Evolutionary conservation across 2,888 invertebrate genomes (phyloP).

Genomic region (Barypeithes pellucidus): DNA sequence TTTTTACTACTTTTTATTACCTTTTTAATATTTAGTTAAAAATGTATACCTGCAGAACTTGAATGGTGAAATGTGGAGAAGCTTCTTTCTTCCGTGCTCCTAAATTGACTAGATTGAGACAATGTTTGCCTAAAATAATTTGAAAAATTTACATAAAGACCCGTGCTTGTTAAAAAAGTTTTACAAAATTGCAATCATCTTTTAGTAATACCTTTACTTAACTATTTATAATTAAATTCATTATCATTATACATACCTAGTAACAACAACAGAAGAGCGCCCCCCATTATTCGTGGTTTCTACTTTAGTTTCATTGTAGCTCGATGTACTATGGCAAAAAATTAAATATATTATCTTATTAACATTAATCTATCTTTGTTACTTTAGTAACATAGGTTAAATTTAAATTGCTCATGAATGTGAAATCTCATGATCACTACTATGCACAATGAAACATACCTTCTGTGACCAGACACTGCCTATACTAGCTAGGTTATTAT

Average conservation of each 20-base stretch:
- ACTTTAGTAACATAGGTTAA: too few relatives aligned
- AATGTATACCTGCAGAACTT: constrained; percentile 13
- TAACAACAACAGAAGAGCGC: not conserved
- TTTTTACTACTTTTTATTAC: too few relatives aligned
- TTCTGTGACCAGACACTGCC: too few relatives aligned
- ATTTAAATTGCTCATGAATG: too few relatives aligned
- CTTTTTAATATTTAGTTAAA: too few relatives aligned
- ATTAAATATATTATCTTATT: not conserved
- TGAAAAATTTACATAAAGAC: not conserved
- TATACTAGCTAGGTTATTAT: too few relatives aligned
- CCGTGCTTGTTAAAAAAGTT: not conserved
- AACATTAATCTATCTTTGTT: too few relatives aligned
- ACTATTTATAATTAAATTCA: too few relatives aligned
- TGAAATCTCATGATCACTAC: too few relatives aligned
- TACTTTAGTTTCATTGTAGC: constrained; percentile 13
- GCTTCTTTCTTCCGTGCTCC: not conserved
- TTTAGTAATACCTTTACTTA: too few relatives aligned
- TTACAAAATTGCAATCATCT: too few relatives aligned
- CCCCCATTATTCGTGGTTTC: constrained; percentile 12
- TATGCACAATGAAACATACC: too few relatives aligned
- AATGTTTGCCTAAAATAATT: constrained; percentile 21
- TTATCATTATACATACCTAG: constrained; percentile 9
- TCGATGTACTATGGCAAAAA: constrained; percentile 11
- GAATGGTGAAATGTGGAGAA: constrained; percentile 1
- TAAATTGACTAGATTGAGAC: not conserved